Evolutionary conservation across 1,140 invertebrate genomes (phyloP), one percentile per base, ranked within the genome.

Genomic region (Penaeus japonicus): DNA sequence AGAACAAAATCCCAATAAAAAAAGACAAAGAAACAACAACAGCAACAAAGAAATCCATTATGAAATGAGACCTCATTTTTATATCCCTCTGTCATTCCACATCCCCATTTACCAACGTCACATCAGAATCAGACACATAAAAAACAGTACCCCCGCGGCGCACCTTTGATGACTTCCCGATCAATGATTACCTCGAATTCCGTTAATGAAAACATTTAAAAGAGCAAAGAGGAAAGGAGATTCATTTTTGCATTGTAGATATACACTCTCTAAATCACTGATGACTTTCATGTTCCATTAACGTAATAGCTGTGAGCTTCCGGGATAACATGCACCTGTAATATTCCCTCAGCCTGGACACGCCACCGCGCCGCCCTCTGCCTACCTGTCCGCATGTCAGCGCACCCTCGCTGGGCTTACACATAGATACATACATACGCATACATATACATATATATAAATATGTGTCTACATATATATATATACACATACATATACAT

Each of bases 401-500:
- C 10, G 22, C 24, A n/a, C 47, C 47, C 10, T 12, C 47, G 47
- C 47, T 30, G 15, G 32, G 20, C 24, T 22, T 7, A 80, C 22
- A 54, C 78, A 39, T 47, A 55, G 10, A 55, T 18, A 57, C 53
- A 82, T 54, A 30, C 79, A 30, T 53, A 81, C 79, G 27, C 53
- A 83, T 22, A 55, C n/a, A 32, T 22, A 15, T 10, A 54, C 79
- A 10, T 1, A 81, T 4, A 55, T 22, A 81, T 22, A 35, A 39
- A 81, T 47, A 81, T 47, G 27, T 3, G 18, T n/a, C 4, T n/a
- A 77, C 73, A 77, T n/a, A 77, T n/a, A 77, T n/a, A 77, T n/a
- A 77, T n/a, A 77, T n/a, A 77, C 73, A 77, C 73, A 77, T n/a
- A 77, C 73, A 77, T n/a, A 77, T n/a, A 77, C 73, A 77, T n/a